phyloP scores from a whole-genome alignment of 2,888 invertebrate species.

The Pammene aurita region DNA sequence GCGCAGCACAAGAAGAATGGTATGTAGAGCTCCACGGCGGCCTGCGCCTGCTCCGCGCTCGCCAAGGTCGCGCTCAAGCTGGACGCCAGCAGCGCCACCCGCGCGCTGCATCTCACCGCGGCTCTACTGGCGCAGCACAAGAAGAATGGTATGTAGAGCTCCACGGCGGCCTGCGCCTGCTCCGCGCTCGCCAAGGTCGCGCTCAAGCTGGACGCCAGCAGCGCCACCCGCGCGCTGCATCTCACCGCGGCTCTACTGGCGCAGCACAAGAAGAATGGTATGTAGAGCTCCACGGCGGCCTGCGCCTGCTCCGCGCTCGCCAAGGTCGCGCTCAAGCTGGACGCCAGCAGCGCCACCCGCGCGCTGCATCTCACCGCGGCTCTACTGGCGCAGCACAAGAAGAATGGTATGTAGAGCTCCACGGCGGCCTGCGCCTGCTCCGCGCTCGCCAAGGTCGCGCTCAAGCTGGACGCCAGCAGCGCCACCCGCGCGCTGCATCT shows the following conservation, averaged over 20 bases:
- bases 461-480: slow-evolving; percentile 67
- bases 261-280: slow-evolving; percentile 57
- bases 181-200: slow-evolving; percentile 96
- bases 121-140: slow-evolving; percentile 85
- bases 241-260: slow-evolving; percentile 92
- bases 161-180: slow-evolving; percentile 95
- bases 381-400: slow-evolving; percentile 83
- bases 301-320: slow-evolving; percentile 95
- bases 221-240: slow-evolving; percentile 90
- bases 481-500: slow-evolving; percentile 93
- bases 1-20: slow-evolving; percentile 60
- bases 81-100: slow-evolving; percentile 74
- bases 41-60: slow-evolving; percentile 94
- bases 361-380: slow-evolving; percentile 94
- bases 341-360: slow-evolving; percentile 81
- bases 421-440: slow-evolving; percentile 96
- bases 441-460: slow-evolving; percentile 94
- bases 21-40: slow-evolving; percentile 92
- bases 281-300: slow-evolving; percentile 94
- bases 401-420: slow-evolving; percentile 85
- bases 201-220: slow-evolving; percentile 71
- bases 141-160: slow-evolving; percentile 83
- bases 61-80: slow-evolving; percentile 91
- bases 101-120: slow-evolving; percentile 94
- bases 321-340: slow-evolving; percentile 89